These are phyloP conservation scores for Caradrina kadenii DNA, from an alignment of 2,888 invertebrate genomes.

Conservation along the genomic window DNA sequence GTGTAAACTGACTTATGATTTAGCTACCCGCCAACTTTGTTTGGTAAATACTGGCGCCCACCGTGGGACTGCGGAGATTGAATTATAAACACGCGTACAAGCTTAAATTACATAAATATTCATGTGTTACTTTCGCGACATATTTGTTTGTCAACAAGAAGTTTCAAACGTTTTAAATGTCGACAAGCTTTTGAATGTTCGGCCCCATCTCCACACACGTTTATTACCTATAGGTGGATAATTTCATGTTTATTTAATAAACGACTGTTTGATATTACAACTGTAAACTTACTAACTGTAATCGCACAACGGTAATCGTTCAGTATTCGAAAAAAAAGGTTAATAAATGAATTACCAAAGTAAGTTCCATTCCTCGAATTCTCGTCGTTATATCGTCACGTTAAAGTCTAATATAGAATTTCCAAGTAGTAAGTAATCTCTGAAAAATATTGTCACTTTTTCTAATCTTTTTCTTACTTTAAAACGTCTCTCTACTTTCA, in stretches of 20 bases:
- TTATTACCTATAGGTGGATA: not conserved
- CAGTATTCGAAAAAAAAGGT: not conserved
- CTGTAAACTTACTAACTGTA: not conserved
- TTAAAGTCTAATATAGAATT: no score
- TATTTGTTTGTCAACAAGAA: slow-evolving; percentile 53
- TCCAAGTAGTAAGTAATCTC: no score
- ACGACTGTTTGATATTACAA: not conserved
- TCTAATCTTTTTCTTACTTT: not conserved
- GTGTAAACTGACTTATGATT: slow-evolving; percentile 66
- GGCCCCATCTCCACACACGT: not conserved
- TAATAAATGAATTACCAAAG: not conserved
- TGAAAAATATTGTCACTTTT: not conserved
- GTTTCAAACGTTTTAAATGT: slow-evolving; percentile 52
- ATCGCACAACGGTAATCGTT: not conserved
- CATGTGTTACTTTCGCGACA: slow-evolving; percentile 64
- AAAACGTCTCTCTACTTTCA: not conserved
- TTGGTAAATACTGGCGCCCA: slow-evolving; percentile 73
- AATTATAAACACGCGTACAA: slow-evolving; percentile 73
- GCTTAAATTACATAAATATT: slow-evolving; percentile 77
- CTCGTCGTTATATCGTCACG: not conserved
- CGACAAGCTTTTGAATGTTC: slow-evolving; percentile 26
- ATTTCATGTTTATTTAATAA: not conserved
- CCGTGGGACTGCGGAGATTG: slow-evolving; percentile 69
- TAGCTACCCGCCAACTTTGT: slow-evolving; percentile 72
- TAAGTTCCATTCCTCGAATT: not conserved